These are phyloP conservation scores for Plemyria rubiginata DNA, from an alignment of 2,888 invertebrate species.

Conservation along the genomic window DNA sequence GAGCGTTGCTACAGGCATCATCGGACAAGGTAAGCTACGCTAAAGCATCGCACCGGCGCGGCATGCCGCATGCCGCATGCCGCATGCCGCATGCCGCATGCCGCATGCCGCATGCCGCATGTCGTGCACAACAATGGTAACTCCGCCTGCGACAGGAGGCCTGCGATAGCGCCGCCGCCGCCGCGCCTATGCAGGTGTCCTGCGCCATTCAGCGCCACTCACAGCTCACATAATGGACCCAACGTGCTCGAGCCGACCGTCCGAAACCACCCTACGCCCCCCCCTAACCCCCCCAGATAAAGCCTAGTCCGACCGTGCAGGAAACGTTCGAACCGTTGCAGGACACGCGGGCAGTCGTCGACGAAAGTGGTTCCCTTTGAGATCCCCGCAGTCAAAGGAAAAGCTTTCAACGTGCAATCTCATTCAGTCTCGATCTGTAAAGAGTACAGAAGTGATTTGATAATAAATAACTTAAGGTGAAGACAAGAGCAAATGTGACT, in stretches of 20 bases:
- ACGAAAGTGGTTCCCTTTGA: conserved; percentile 9
- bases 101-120: too few relatives aligned
- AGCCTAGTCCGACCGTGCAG: conserved; percentile 13
- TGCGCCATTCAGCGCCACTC: conserved; percentile 8
- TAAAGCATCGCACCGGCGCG: too few relatives aligned
- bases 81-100: too few relatives aligned
- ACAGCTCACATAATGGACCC: background rate
- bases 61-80: too few relatives aligned
- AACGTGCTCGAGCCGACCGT: conserved; percentile 14
- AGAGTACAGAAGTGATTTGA: background rate
- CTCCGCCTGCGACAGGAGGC: background rate
- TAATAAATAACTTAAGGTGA: too few relatives aligned
- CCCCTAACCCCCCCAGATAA: conserved; percentile 3
- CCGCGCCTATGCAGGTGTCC: conserved; percentile 15
- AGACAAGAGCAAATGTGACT: too few relatives aligned
- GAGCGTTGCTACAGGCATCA: conserved; percentile 1
- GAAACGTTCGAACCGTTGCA: conserved; percentile 11
- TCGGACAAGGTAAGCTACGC: background rate
- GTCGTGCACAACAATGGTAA: background rate
- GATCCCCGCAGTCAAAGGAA: conserved; percentile 1
- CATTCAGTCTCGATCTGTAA: background rate
- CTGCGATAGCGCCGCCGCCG: background rate
- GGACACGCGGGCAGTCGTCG: conserved; percentile 6
- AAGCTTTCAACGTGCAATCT: background rate
- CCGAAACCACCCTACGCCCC: conserved; percentile 13